Conservation (phyloP, 1,140 invertebrate species). For the Drosophila tristis region DNA sequence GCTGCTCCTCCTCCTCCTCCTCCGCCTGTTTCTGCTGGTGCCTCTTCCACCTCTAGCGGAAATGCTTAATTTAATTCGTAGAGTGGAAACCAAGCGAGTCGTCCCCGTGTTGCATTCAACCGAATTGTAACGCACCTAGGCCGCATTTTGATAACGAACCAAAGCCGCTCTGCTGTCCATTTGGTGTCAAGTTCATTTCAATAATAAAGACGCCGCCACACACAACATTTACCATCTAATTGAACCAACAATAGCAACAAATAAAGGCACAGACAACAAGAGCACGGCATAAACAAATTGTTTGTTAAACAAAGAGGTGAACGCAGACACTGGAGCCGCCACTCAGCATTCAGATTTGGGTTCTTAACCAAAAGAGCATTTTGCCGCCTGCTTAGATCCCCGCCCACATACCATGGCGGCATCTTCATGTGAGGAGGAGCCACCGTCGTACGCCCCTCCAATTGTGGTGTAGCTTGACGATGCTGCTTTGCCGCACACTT, state of each 20-base stretch:
- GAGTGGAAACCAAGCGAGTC: conserved; percentile 3
- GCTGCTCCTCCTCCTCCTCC: too few species aligned
- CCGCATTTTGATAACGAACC: conserved; percentile 60
- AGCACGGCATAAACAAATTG: conserved; percentile 61
- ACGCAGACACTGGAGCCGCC: conserved; percentile 15
- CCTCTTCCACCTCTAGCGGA: conserved; percentile 45
- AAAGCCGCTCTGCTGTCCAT: conserved; percentile 45
- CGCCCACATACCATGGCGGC: conserved; percentile 4
- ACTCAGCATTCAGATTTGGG: conserved; percentile 24
- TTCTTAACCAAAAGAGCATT: conserved; percentile 33
- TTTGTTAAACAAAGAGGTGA: conserved; percentile 75
- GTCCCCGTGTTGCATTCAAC: conserved; percentile 15
- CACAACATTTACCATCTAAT: conserved; percentile 14
- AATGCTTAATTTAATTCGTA: conserved; percentile 60
- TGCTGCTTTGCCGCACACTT: conserved; percentile 28
- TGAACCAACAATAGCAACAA: conserved; percentile 33
- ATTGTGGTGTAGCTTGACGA: conserved; percentile 20
- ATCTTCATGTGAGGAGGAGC: conserved; percentile 20
- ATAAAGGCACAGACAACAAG: conserved; percentile 2
- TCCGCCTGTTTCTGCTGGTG: neutral
- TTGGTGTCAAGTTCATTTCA: conserved; percentile 78
- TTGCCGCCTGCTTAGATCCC: conserved; percentile 4
- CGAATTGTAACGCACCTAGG: conserved; percentile 54
- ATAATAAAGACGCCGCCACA: conserved; percentile 60
- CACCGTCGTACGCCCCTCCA: conserved; percentile 56